phyloP scores from a whole-genome alignment of 2,797 vertebrate genomes.

The Crypturellus tataupa region DNA sequence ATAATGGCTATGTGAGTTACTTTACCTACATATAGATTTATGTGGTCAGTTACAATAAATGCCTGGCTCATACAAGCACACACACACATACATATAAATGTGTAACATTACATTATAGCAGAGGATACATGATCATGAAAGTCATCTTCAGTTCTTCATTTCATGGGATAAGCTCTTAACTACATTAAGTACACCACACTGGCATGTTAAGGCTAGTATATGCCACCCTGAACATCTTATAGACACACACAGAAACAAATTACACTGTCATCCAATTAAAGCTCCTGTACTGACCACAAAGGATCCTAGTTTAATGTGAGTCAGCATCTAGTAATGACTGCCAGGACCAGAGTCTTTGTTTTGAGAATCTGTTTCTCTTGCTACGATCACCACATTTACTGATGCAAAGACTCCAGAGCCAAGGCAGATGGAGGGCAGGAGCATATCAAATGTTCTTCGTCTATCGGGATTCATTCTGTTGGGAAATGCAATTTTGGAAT shows the following conservation, averaged over 20 bases:
- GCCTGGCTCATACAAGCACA: background rate
- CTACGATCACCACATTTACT: background rate
- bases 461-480: constrained; percentile 17
- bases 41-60: background rate
- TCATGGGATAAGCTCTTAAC: background rate
- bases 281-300: background rate
- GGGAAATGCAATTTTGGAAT: too few relatives aligned
- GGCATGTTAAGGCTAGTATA: too few relatives aligned
- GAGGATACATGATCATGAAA: background rate
- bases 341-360: background rate
- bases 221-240: too few relatives aligned
- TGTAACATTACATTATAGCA: background rate
- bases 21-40: background rate
- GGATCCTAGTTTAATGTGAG: background rate
- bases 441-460: background rate
- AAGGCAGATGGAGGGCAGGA: background rate
- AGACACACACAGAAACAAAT: too few relatives aligned
- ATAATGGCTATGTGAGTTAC: background rate
- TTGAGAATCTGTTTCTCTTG: background rate
- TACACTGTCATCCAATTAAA: background rate
- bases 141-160: background rate
- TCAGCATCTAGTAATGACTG: background rate
- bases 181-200: background rate
- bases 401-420: background rate
- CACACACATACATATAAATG: background rate